These are phyloP conservation scores for Drosophila fuyamai DNA, from an alignment of 1,140 invertebrate species.

Conservation along the genomic window DNA sequence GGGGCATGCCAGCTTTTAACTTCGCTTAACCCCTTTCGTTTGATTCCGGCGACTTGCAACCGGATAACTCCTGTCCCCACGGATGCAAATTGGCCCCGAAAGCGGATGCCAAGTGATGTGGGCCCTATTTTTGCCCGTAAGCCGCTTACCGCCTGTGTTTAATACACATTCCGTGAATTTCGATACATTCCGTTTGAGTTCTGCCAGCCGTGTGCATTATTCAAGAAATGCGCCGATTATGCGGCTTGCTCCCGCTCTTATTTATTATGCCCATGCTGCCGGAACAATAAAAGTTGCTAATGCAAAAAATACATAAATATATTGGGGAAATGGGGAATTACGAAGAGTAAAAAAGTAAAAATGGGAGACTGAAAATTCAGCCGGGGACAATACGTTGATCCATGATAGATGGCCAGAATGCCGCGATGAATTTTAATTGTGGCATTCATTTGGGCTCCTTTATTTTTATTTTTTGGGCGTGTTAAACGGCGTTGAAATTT, in stretches of 20 bases:
- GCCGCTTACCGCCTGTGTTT: slow-evolving; percentile 48
- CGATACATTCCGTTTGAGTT: slow-evolving; percentile 7
- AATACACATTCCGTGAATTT: slow-evolving; percentile 55
- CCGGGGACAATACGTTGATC: slow-evolving; percentile 4
- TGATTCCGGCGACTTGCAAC: background rate
- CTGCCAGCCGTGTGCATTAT: slow-evolving; percentile 19
- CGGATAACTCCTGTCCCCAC: background rate
- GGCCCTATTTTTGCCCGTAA: slow-evolving; percentile 16
- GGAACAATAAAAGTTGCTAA: slow-evolving; percentile 38
- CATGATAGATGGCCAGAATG: slow-evolving; percentile 13
- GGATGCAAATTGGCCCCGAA: slow-evolving; percentile 16
- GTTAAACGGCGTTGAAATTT: slow-evolving; percentile 10
- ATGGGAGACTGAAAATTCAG: slow-evolving; percentile 5
- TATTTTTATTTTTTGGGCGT: background rate
- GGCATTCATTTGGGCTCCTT: background rate
- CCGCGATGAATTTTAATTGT: slow-evolving; percentile 29
- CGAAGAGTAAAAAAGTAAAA: background rate
- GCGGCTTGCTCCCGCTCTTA: slow-evolving; percentile 22
- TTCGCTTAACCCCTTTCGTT: background rate
- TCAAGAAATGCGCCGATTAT: slow-evolving; percentile 36
- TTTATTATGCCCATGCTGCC: slow-evolving; percentile 35
- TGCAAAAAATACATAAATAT: slow-evolving; percentile 6
- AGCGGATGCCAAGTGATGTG: slow-evolving; percentile 6
- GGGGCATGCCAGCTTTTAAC: too few relatives aligned
- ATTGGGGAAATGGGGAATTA: slow-evolving; percentile 1